phyloP scores from a whole-genome alignment of 2,797 vertebrate species.

The Prionace glauca region DNA sequence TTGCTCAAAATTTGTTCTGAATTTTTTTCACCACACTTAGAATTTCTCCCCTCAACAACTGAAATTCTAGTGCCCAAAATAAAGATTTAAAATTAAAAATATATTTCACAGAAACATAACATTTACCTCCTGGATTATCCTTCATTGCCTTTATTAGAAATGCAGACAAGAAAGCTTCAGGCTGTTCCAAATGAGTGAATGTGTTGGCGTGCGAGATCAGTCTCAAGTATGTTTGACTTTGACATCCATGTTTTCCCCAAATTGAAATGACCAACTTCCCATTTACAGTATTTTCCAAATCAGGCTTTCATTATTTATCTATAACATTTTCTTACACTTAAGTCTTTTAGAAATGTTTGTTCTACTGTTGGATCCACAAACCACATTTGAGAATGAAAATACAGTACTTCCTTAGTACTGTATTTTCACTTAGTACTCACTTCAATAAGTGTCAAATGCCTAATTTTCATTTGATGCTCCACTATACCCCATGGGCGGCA shows the following conservation, averaged over 20 bases:
- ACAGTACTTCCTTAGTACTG: background rate
- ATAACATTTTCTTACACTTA: background rate
- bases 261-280: background rate
- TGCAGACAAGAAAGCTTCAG: background rate
- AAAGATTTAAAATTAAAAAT: background rate
- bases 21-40: background rate
- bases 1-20: background rate
- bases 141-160: background rate
- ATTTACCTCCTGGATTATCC: background rate
- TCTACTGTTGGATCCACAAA: background rate
- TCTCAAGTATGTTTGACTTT: background rate
- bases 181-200: too few relatives aligned
- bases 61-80: background rate
- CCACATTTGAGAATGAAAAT: background rate
- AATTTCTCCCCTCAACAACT: background rate
- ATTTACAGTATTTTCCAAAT: too few relatives aligned
- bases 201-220: too few relatives aligned
- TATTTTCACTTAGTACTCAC: background rate
- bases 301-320: too few relatives aligned
- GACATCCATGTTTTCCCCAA: background rate
- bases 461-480: background rate
- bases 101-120: background rate
- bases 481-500: background rate
- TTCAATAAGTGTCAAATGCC: background rate
- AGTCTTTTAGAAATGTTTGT: background rate